Evolutionary conservation across 2,888 invertebrate species (phyloP), one percentile per base, ranked within the genome.

Genomic region (Lasioglossum marginatum): DNA sequence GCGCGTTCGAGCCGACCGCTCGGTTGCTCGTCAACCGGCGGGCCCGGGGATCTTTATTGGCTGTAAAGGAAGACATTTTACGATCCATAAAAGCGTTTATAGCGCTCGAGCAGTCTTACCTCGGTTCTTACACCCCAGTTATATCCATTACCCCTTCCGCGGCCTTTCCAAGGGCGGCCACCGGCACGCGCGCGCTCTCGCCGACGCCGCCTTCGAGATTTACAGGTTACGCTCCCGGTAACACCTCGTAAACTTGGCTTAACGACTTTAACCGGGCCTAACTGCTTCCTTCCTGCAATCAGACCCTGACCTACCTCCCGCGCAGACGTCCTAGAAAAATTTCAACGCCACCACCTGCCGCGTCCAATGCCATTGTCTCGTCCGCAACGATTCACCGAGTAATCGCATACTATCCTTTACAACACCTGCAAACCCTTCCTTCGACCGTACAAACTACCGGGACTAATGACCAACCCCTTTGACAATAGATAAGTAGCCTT

Each of bases 201-300:
- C 91, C 91, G 90, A 63, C 92, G 91, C 92, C 90, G 85, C 88
- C 88, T 92, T 93, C 90, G 93, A 95, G 95, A 95, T 95, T 95
- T 95, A 95, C 95, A 95, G 95, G 95, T 95, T 95, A 93, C 94
- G 94, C 95, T 94, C 93, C 93, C 93, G 94, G 95, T 95, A 95
- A 95, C 95, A 95, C 95, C 95, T 95, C 95, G 95, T 95, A 95
- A 95, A 95, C 95, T 95, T 94, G 94, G 93, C 94, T 95, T 94
- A 95, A 95, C 95, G 95, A 95, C 95, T 95, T 93, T 93, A 94
- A 94, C 94, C 95, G 94, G 93, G 95, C 95, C 95, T 95, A 95
- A 95, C 95, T 95, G 95, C 94, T 95, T 95, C 95, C 95, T 95
- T 95, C 95, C 95, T 95, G 94, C 94, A 94, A 94, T 95, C 95